phyloP scores from a whole-genome alignment of 2,797 vertebrate genomes.

The Poeciliopsis presidionis region DNA sequence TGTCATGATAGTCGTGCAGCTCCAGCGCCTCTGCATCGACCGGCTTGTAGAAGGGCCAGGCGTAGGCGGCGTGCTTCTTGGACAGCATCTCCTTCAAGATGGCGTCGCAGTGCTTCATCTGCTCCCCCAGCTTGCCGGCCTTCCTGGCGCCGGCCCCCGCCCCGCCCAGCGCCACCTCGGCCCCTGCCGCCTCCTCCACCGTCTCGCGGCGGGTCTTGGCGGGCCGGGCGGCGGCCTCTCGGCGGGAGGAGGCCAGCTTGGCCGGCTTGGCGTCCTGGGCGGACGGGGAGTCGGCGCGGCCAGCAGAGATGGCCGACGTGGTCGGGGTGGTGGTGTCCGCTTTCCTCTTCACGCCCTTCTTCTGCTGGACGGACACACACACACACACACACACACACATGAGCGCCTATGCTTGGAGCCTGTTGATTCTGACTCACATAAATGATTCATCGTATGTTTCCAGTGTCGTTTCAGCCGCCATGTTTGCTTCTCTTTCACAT shows the following conservation, averaged over 20 bases:
- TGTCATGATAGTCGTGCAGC: slow-evolving; percentile 97
- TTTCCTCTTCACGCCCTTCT: slow-evolving; percentile 99
- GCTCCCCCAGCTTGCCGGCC: slow-evolving; percentile 88
- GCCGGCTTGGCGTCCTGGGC: slow-evolving; percentile 87
- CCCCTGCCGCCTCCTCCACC: slow-evolving; percentile 77
- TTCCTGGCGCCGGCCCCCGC: slow-evolving; percentile 67
- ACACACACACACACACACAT: not conserved
- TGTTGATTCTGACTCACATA: too few relatives aligned
- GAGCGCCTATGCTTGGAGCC: too few relatives aligned
- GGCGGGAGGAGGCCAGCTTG: slow-evolving; percentile 86
- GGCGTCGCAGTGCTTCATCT: slow-evolving; percentile 94
- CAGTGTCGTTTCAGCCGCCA: too few relatives aligned
- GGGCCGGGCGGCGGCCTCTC: slow-evolving; percentile 90
- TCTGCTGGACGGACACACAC: slow-evolving; percentile 76
- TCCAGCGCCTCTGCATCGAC: slow-evolving; percentile 96
- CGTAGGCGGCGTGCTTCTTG: slow-evolving; percentile 95
- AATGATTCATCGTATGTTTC: too few relatives aligned
- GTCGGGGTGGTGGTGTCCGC: slow-evolving; percentile 97
- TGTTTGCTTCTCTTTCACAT: too few relatives aligned
- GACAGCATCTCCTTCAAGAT: slow-evolving; percentile 97
- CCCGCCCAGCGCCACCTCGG: slow-evolving; percentile 77
- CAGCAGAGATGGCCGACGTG: slow-evolving; percentile 92
- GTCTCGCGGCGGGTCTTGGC: slow-evolving; percentile 93
- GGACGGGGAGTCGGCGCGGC: slow-evolving; percentile 90
- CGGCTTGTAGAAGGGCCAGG: slow-evolving; percentile 98